phyloP scores from a whole-genome alignment of 1,140 invertebrate genomes.

The Tetranychus cinnabarinus region DNA sequence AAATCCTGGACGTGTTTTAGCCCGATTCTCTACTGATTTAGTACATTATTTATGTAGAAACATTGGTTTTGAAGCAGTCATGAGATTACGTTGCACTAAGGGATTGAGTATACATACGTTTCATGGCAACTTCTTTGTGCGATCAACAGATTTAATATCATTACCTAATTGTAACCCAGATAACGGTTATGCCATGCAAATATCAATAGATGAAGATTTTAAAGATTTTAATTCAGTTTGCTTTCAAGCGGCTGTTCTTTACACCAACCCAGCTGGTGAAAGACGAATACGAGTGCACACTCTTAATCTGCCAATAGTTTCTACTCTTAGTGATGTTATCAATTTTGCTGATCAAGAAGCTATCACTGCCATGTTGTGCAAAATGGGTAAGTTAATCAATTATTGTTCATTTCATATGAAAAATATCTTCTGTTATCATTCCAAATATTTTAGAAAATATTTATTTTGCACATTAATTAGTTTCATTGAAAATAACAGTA shows the following conservation, averaged over 20 bases:
- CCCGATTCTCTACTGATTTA: constrained; percentile 44
- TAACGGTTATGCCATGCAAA: constrained; percentile 90
- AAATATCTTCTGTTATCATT: neutral
- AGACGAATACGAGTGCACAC: constrained; percentile 92
- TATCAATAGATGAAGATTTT: constrained; percentile 75
- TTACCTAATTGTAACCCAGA: constrained; percentile 96
- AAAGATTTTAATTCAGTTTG: constrained; percentile 64
- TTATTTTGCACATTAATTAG: too few relatives aligned
- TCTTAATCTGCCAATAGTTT: constrained; percentile 67
- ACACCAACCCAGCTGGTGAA: constrained; percentile 94
- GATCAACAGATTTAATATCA: constrained; percentile 84
- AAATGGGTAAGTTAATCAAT: constrained; percentile 55
- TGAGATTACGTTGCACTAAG: constrained; percentile 78
- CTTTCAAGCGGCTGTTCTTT: constrained; percentile 91
- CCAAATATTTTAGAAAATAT: neutral
- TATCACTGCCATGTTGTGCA: constrained; percentile 67
- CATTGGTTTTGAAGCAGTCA: constrained; percentile 96
- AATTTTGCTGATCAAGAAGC: constrained; percentile 83
- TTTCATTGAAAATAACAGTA: too few relatives aligned
- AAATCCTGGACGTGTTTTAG: constrained; percentile 1
- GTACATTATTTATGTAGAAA: constrained; percentile 78
- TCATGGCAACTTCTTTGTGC: constrained; percentile 97
- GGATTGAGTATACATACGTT: constrained; percentile 82
- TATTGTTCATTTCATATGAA: neutral
- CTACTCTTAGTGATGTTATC: constrained; percentile 58